Conservation (phyloP, 1,140 invertebrate species). For the Halotydeus destructor region DNA sequence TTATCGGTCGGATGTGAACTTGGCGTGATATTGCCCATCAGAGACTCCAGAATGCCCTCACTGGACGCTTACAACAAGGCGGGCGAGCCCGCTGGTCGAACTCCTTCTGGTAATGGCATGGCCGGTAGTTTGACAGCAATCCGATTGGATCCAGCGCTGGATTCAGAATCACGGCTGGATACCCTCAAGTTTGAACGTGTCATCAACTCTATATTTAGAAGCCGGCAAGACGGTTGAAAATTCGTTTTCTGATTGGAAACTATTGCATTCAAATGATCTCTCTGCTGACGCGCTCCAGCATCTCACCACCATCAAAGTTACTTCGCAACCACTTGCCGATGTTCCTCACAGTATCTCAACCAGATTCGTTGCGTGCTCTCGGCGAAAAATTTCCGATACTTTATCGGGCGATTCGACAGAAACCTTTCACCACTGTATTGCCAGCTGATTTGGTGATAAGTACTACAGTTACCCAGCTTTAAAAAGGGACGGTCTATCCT, state of each 20-base stretch:
- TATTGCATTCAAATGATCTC: constrained; percentile 22
- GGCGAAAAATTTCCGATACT: too few species aligned
- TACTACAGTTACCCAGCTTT: too few species aligned
- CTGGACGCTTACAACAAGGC: neutral
- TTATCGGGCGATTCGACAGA: too few species aligned
- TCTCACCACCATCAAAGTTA: constrained; percentile 26
- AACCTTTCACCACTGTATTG: too few species aligned
- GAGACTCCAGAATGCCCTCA: neutral
- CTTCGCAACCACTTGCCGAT: constrained; percentile 26
- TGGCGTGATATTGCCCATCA: neutral
- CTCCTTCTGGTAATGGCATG: neutral
- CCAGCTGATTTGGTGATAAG: too few species aligned
- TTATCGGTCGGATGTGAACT: neutral
- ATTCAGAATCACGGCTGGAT: too few species aligned
- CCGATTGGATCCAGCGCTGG: neutral
- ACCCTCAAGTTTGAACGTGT: too few species aligned
- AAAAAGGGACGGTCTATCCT: too few species aligned
- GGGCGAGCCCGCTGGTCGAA: neutral
- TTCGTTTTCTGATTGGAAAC: constrained; percentile 23
- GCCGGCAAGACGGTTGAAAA: constrained; percentile 19
- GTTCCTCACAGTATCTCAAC: too few species aligned
- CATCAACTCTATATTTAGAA: neutral
- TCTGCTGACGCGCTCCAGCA: constrained; percentile 26
- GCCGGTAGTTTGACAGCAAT: neutral
- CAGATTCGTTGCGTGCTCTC: too few species aligned